Evolutionary conservation across 2,797 vertebrate genomes (phyloP), one percentile per base, ranked within the genome.

Genomic region (Myotis planiceps): DNA sequence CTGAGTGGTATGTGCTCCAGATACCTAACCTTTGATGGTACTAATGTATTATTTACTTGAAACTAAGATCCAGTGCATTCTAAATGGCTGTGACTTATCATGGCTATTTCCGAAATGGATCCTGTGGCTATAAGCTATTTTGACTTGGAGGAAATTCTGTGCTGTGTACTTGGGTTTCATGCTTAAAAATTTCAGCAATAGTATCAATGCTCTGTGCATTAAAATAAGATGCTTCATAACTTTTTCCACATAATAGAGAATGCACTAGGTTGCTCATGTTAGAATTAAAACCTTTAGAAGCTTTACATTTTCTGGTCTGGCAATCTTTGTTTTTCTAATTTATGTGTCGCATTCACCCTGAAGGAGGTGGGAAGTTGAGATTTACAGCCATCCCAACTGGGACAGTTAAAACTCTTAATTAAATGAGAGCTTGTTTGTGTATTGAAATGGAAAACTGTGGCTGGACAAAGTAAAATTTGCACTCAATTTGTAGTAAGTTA

Each of bases 41-140:
- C 37, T 94, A 47, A 97, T 97, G 79, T 95, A 96, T 98, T 98
- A 96, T 98, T 98, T 98, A 98, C 97, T 97, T 95, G 51, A 98
- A 97, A 83, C 63, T 78, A 88, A 97, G 95, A 96, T 85, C 55
- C 34, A 15, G 94, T 92, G 90, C 74, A 60, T 98, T 94, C 94
- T 96, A 94, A 96, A 92, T 92, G 55, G 23, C 88, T 90, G 55
- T 94, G 98, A 88, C 97, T 98, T 97, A 94, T 97, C 95, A 92
- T 89, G 89, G 78, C 78, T 96, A 0, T 96, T 97, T 83, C 92
- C 95, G 91, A 75, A 58, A 66, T 29, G 96, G 94, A 29, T 97
- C 49, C 25, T 14, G 69, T 95, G 87, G 65, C 88, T 96, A 10
- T 34, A 13, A 90, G 82, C 45, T 92, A 94, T 85, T 86, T 85